Evolutionary conservation across 2,113 vertebrate genomes (phyloP).

Genomic region (Dasypus novemcinctus): DNA sequence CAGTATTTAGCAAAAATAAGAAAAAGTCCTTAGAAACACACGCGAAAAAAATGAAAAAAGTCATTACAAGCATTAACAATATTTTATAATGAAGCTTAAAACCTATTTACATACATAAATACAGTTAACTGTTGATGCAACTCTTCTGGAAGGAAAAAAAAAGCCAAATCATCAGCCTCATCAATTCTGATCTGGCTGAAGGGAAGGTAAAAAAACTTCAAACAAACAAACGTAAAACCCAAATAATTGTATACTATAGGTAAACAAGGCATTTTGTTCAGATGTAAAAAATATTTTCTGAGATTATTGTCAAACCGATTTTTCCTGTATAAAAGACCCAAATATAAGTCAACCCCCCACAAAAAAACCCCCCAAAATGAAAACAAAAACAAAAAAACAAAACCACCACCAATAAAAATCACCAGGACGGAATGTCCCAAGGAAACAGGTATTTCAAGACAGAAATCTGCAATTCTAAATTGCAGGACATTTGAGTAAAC

Average conservation of each 20-base stretch:
- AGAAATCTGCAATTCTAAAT: slow-evolving; percentile 54
- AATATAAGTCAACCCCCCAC: background rate
- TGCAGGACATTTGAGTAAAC: slow-evolving; percentile 65
- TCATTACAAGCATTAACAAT: slow-evolving; percentile 87
- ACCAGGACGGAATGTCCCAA: slow-evolving; percentile 75
- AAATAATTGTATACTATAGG: slow-evolving; percentile 20
- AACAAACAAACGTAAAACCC: slow-evolving; percentile 15
- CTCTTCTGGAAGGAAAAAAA: slow-evolving; percentile 75
- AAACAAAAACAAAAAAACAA: background rate
- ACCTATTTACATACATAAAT: slow-evolving; percentile 91
- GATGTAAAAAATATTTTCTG: slow-evolving; percentile 55
- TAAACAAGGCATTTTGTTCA: slow-evolving; percentile 77
- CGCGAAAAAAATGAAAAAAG: slow-evolving; percentile 74
- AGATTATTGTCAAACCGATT: slow-evolving; percentile 39
- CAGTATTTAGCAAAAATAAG: slow-evolving; percentile 85
- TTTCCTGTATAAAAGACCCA: slow-evolving; percentile 53
- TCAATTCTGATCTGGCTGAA: slow-evolving; percentile 73
- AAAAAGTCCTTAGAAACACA: slow-evolving; percentile 83
- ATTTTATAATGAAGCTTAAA: slow-evolving; percentile 84
- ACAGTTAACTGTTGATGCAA: slow-evolving; percentile 85
- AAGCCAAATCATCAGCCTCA: slow-evolving; percentile 63
- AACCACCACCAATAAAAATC: slow-evolving; percentile 51
- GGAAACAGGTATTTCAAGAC: slow-evolving; percentile 62
- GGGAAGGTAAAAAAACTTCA: slow-evolving; percentile 42
- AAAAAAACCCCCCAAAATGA: background rate